These are phyloP conservation scores for Acropora tenuis DNA, from an alignment of 64 coral and sea anemone species.

Conservation along the genomic window DNA sequence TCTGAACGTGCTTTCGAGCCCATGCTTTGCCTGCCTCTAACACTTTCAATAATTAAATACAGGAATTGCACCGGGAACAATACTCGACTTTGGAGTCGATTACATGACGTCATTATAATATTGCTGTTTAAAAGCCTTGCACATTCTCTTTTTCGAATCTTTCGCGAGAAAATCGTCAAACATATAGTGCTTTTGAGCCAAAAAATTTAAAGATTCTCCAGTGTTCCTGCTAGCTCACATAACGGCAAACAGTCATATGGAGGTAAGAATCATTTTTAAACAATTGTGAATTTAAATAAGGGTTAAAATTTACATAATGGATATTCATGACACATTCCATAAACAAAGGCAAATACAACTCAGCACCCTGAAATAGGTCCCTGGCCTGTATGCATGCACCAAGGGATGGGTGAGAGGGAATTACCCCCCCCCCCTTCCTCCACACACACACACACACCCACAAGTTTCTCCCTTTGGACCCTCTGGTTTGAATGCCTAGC, in stretches of 20 bases:
- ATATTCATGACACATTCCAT: constrained; percentile 7
- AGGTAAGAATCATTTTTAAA: constrained; percentile 6
- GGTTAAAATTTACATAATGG: not conserved
- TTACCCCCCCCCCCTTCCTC: too few relatives aligned
- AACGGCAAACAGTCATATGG: not conserved
- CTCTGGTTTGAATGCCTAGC: too few relatives aligned
- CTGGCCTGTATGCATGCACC: constrained; percentile 10
- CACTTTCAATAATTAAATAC: too few relatives aligned
- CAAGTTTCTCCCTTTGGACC: too few relatives aligned
- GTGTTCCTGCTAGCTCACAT: not conserved
- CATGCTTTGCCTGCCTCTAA: too few relatives aligned
- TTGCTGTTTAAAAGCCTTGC: too few relatives aligned
- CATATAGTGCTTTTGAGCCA: not conserved
- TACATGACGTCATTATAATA: too few relatives aligned
- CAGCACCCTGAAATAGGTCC: not conserved
- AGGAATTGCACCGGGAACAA: too few relatives aligned
- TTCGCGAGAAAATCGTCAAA: not conserved
- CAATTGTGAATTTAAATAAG: constrained; percentile 5
- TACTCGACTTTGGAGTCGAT: too few relatives aligned
- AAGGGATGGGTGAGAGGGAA: not conserved
- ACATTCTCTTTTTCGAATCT: too few relatives aligned
- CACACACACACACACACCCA: too few relatives aligned
- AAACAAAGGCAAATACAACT: constrained; percentile 9
- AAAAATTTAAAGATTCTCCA: not conserved
- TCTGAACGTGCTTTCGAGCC: too few relatives aligned